Percentiles rank a stretch among this genome's conserved stretches.
Evolutionary conservation across 2,113 vertebrate genomes (phyloP).

Genomic region (Saimiri boliviensis): DNA sequence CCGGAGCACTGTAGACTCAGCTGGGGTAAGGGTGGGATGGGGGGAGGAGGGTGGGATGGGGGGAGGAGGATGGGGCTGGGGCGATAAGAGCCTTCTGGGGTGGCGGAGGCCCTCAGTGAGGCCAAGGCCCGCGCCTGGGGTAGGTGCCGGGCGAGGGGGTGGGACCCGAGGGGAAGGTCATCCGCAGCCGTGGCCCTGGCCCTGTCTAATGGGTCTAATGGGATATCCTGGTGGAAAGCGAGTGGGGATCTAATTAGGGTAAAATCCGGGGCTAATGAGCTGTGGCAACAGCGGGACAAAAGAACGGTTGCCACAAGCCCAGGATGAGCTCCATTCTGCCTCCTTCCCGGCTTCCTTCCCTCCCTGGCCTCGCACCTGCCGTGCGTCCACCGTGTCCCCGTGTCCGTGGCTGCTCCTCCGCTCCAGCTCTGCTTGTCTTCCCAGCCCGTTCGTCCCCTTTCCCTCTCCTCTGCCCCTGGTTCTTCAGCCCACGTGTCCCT

Average conservation of each 20-base stretch:
- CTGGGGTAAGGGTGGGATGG: neutral
- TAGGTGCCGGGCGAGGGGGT: neutral
- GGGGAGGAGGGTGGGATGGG: neutral
- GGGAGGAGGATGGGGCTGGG: neutral
- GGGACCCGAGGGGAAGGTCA: neutral
- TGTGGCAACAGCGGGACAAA: neutral
- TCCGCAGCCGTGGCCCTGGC: neutral
- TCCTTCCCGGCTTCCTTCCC: neutral
- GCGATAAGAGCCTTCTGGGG: neutral
- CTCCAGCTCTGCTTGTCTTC: neutral
- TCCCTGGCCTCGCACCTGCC: neutral
- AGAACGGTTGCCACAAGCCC: neutral
- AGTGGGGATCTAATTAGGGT: neutral
- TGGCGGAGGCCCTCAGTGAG: too few species aligned
- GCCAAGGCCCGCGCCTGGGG: neutral
- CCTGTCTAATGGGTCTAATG: too few species aligned
- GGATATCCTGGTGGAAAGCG: neutral
- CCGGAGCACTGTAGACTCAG: neutral
- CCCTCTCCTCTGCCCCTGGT: neutral
- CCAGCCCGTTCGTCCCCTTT: neutral
- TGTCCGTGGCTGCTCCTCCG: neutral
- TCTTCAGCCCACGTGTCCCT: neutral
- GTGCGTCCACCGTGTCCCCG: neutral
- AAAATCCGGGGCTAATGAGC: neutral
- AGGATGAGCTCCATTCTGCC: neutral